Conservation (phyloP, 2,888 invertebrate genomes). For the Drosophila neonasuta region DNA sequence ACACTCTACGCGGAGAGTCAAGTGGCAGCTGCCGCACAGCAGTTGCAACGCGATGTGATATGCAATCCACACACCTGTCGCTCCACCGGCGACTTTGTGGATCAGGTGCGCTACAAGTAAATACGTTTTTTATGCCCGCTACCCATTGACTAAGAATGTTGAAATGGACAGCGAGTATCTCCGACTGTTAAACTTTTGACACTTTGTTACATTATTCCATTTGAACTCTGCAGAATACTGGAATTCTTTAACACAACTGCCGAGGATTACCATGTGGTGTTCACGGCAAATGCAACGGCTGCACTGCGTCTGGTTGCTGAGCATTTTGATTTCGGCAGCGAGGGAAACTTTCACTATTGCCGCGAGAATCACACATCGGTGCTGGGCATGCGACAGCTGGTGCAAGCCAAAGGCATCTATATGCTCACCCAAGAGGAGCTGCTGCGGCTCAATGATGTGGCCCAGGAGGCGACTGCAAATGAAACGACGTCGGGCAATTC, state of each 20-base stretch:
- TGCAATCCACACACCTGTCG: conserved; percentile 96
- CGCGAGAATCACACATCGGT: conserved; percentile 98
- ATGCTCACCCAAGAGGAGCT: conserved; percentile 85
- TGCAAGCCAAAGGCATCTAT: conserved; percentile 84
- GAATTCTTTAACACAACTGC: conserved; percentile 91
- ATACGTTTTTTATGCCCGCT: conserved; percentile 7
- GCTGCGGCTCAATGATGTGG: conserved; percentile 81
- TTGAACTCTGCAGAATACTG: conserved; percentile 86
- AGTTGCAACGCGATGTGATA: conserved; percentile 88
- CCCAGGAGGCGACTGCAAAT: background rate
- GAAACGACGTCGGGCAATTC: conserved; percentile 80
- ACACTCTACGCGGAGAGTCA: conserved; percentile 91
- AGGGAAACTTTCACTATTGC: conserved; percentile 89
- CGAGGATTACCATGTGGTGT: conserved; percentile 92
- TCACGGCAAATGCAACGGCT: conserved; percentile 96
- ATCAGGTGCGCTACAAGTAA: conserved; percentile 90
- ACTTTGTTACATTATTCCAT: background rate
- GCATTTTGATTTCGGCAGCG: conserved; percentile 84
- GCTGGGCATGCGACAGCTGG: conserved; percentile 93
- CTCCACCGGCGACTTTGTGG: conserved; percentile 91
- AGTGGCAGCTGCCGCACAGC: conserved; percentile 85
- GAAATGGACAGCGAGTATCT: background rate
- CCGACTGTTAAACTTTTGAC: background rate
- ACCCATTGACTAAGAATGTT: background rate
- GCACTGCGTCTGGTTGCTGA: conserved; percentile 93